Base-by-base conservation (phyloP, 2,113 vertebrate genomes). In the Perccottus glenii region DNA sequence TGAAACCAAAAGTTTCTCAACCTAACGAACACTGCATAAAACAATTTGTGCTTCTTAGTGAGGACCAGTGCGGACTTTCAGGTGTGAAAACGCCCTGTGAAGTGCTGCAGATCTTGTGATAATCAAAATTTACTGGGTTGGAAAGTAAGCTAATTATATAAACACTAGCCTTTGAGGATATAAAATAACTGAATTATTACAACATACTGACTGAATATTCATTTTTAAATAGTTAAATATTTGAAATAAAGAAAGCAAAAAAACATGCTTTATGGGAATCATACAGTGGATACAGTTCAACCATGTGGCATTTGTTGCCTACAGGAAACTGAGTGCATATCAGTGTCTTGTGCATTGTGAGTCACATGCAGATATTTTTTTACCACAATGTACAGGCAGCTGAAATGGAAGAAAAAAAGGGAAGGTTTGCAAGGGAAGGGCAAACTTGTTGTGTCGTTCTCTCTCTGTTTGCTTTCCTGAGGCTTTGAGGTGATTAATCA, bases 401-500 rank as follows among this genome's bases (percentile, higher is more conserved):
- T 51, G 81, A 78, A 58, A 58, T 10, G 58, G 65, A 75, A 58
- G 35, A 61, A n/a, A 55, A 33, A 5, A 68, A 66, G 15, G 47
- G 50, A 57, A 65, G 81, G 66, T 75, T 77, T 68, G 78, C 60
- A 71, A 67, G 43, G 52, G 70, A 87, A 83, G 63, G 64, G 75
- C 55, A 44, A 81, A 69, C 64, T 69, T 64, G 53, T 56, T 43
- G 60, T 74, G 65, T 78, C 27, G 16, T 16, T 51, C 73, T 78
- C 65, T 70, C 73, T 56, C 71, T 88, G 84, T 90, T 90, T 91
- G 87, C 81, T 82, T 89, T 90, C 75, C 84, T 75, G 67, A 71
- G 79, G 70, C 87, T 81, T 82, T 51, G 73, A 80, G 84, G 85
- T 87, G 87, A 91, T 90, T 89, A 90, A 91, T 91, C 88, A 91